Percentiles rank a stretch among this genome's conserved stretches.
Evolutionary conservation across 2,888 invertebrate genomes (phyloP).

Genomic region (Heliconius ethilla): DNA sequence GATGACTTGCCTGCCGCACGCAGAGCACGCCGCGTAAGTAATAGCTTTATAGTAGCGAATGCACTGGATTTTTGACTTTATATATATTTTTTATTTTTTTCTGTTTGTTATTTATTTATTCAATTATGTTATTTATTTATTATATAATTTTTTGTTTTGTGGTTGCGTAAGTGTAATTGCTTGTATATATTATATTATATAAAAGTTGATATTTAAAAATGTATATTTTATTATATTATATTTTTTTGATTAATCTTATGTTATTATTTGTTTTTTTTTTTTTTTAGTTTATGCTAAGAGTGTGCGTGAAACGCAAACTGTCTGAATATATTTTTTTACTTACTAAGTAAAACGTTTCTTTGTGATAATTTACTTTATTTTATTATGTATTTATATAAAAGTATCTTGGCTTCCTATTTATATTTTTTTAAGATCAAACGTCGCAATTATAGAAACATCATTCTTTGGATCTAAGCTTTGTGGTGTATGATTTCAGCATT

Average conservation of each 20-base stretch:
- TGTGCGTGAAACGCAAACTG: not conserved
- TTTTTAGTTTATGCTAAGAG: no score
- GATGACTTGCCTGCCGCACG: conserved; percentile 67
- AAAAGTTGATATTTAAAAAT: no score
- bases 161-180: not conserved
- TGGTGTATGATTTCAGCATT: not conserved
- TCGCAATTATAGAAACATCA: not conserved
- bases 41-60: conserved; percentile 1
- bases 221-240: no score
- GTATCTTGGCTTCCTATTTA: not conserved
- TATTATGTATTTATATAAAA: not conserved
- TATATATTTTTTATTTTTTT: not conserved
- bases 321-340: no score
- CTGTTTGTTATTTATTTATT: not conserved
- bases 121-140: not conserved
- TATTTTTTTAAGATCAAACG: not conserved
- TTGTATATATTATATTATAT: not conserved
- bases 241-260: no score
- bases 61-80: not conserved
- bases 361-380: not conserved
- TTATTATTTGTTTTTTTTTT: no score
- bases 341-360: not conserved
- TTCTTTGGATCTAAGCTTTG: not conserved
- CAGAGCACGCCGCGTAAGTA: conserved; percentile 75
- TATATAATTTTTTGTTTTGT: not conserved